These are phyloP conservation scores for Amiota mariae DNA, from an alignment of 2,888 invertebrate species.

Conservation along the genomic window DNA sequence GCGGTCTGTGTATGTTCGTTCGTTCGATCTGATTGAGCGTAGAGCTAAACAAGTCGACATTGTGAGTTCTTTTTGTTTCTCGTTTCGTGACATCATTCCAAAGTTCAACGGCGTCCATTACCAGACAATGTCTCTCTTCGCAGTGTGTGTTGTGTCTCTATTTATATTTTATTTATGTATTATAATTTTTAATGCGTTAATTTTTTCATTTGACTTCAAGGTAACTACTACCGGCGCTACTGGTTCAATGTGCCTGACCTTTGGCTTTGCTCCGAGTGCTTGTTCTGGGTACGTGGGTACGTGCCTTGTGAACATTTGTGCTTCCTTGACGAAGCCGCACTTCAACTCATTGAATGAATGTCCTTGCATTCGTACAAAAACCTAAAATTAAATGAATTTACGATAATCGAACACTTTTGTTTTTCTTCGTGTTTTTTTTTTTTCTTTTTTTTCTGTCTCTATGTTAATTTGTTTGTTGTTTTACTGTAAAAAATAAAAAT, in stretches of 20 bases:
- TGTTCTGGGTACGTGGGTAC: background rate
- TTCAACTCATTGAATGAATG: background rate
- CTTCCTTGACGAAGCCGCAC: conserved; percentile 6
- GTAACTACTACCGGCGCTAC: background rate
- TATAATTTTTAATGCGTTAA: too few species aligned
- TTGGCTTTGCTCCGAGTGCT: background rate
- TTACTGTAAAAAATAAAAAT: background rate
- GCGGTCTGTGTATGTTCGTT: conserved; percentile 36
- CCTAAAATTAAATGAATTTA: background rate
- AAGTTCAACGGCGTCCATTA: conserved; percentile 42
- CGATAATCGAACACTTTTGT: too few species aligned
- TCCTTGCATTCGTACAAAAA: conserved; percentile 16
- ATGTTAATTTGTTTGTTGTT: background rate
- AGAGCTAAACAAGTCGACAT: too few species aligned
- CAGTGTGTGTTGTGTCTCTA: too few species aligned
- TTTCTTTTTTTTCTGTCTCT: too few species aligned
- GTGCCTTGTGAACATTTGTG: background rate
- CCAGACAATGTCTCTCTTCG: too few species aligned
- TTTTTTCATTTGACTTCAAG: background rate
- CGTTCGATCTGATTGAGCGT: too few species aligned
- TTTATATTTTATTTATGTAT: too few species aligned
- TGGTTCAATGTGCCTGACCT: conserved; percentile 26
- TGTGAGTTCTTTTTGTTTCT: too few species aligned
- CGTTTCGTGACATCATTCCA: conserved; percentile 47
- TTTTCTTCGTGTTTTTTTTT: too few species aligned